Evolutionary conservation across 2,888 invertebrate species (phyloP), one percentile per base, ranked within the genome.

Genomic region (Monopis laevigella): DNA sequence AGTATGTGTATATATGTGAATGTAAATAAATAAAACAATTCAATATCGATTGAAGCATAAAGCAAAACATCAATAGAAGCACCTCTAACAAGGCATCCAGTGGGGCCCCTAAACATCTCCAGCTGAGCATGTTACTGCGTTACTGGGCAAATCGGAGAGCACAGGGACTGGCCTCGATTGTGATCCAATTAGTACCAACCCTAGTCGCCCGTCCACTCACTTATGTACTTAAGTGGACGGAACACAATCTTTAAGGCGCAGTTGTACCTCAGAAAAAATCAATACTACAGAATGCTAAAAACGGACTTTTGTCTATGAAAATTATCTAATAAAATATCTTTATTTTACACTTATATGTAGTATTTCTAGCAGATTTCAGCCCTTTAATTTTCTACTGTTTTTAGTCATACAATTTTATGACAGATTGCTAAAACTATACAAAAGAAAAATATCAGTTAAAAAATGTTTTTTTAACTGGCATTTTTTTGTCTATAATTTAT

Each of bases 191-290:
- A 75, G 64, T 40, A 30, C 30, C 27, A 62, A 58, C 59, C 55
- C 24, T 19, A 62, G 59, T 58, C 55, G 59, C 58, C 60, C 64
- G 64, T 66, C 65, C 67, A 70, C 64, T 66, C 70, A 65, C 61
- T 74, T 71, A 66, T 61, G 62, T 67, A 70, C 64, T 67, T 70
- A 72, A 72, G 67, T 67, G 68, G 64, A 64, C 60, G 62, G 65
- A 62, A 65, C 65, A 62, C 53, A 40, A 39, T 40, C 40, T 40
- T n/a, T n/a, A n/a, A n/a, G n/a, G n/a, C 29, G 29, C 29, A 4
- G 29, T 28, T 10, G 29, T n/a, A 28, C 29, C 29, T 24, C 24
- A 10, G 29, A n/a, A n/a, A n/a, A n/a, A n/a, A n/a, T n/a, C n/a
- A n/a, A n/a, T n/a, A n/a, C 44, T 30, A 52, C 39, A 49, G 46